Percentiles rank a stretch among this genome's conserved stretches.
Conservation (phyloP, 2,797 vertebrate species). For the Pelobates cultripes region DNA sequence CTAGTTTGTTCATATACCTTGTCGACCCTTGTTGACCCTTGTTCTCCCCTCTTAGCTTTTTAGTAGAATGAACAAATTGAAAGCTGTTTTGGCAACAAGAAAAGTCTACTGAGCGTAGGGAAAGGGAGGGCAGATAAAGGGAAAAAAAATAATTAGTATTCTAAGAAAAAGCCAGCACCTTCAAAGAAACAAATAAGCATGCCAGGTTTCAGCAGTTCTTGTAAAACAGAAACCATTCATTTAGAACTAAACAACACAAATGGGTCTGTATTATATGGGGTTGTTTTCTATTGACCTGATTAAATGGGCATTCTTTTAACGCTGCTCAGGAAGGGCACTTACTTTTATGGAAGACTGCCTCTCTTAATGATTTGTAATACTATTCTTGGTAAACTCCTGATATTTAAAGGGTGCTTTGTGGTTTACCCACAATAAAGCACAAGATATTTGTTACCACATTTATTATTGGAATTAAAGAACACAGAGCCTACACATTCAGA, state of each 20-base stretch:
- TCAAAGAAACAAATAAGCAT: constrained; percentile 51
- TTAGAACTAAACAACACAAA: constrained; percentile 49
- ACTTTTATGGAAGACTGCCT: constrained; percentile 21
- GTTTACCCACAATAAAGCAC: not conserved
- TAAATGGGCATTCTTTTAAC: constrained; percentile 38
- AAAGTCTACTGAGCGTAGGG: constrained; percentile 29
- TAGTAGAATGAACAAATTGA: constrained; percentile 60
- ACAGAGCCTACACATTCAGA: not conserved
- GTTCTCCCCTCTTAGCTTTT: constrained; percentile 57
- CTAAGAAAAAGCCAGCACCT: constrained; percentile 35
- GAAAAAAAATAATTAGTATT: constrained; percentile 46
- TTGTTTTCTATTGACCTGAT: constrained; percentile 50
- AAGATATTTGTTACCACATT: not conserved
- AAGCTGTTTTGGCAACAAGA: constrained; percentile 53
- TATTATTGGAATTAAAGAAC: not conserved
- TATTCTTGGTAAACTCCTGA: not conserved
- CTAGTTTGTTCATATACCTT: constrained; percentile 60
- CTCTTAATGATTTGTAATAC: constrained; percentile 33
- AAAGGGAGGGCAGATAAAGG: constrained; percentile 23
- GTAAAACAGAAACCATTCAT: constrained; percentile 49
- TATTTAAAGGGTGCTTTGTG: not conserved
- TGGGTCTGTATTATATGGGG: constrained; percentile 40
- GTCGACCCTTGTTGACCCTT: constrained; percentile 59
- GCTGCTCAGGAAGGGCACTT: constrained; percentile 31
- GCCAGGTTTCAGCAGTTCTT: constrained; percentile 31